Evolutionary conservation across 2,797 vertebrate genomes (phyloP).

Genomic region (Bucorvus abyssinicus): DNA sequence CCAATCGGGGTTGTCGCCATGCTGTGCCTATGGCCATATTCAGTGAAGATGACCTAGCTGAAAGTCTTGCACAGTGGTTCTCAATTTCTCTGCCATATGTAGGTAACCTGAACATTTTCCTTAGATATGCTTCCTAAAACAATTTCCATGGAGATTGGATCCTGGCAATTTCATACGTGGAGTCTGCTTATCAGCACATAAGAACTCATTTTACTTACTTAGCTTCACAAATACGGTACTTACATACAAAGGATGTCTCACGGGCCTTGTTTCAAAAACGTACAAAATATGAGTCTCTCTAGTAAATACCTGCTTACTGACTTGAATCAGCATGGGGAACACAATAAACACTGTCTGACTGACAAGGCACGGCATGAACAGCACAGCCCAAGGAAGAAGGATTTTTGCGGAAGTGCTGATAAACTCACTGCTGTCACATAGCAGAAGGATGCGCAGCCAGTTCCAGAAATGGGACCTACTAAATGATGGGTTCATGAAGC

Average conservation of each 20-base stretch:
- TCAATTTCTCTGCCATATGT: not conserved
- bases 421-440: not conserved
- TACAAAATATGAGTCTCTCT: not conserved
- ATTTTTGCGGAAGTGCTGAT: not conserved
- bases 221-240: not conserved
- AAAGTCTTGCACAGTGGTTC: not conserved
- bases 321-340: not conserved
- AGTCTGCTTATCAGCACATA: not conserved
- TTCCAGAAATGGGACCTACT: not conserved
- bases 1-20: not conserved
- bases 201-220: not conserved
- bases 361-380: not conserved
- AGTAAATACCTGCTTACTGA: not conserved
- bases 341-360: not conserved
- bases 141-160: not conserved
- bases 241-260: not conserved
- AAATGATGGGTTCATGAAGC: not conserved
- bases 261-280: not conserved
- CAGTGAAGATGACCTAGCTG: not conserved
- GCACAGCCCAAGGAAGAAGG: not conserved
- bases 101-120: not conserved
- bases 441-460: not conserved
- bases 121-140: not conserved
- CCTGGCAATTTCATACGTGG: not conserved
- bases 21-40: not conserved